Percentiles rank a stretch among this genome's conserved stretches.
These are phyloP conservation scores for Ariolimax columbianus DNA, from an alignment of 2,888 invertebrate species.

Conservation along the genomic window DNA sequence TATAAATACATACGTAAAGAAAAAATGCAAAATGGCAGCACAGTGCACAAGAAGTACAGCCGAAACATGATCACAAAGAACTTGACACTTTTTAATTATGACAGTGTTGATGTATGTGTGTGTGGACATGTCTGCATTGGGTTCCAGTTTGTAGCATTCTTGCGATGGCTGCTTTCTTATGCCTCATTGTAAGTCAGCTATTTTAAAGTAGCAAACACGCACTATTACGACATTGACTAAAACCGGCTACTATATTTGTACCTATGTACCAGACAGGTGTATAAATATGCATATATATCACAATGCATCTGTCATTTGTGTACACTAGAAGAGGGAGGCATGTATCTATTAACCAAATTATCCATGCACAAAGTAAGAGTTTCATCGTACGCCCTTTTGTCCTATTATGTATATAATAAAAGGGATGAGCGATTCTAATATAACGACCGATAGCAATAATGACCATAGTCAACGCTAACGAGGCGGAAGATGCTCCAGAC, in stretches of 20 bases:
- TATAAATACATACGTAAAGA: no score
- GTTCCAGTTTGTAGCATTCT: neutral
- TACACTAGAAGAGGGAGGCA: neutral
- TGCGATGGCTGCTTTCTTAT: neutral
- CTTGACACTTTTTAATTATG: neutral
- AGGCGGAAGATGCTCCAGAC: neutral
- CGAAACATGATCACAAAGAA: neutral
- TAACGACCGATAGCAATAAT: slow-evolving; percentile 27
- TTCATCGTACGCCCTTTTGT: neutral
- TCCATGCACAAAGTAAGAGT: neutral
- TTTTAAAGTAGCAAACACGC: neutral
- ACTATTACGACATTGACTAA: neutral
- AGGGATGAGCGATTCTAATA: slow-evolving; percentile 9
- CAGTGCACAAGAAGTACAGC: neutral
- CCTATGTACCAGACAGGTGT: neutral
- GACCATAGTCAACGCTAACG: neutral
- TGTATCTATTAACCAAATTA: no score
- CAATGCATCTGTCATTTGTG: neutral
- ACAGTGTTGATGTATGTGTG: neutral
- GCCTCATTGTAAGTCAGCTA: neutral
- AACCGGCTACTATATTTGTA: neutral
- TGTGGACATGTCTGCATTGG: neutral
- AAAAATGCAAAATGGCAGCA: no score
- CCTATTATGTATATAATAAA: neutral
- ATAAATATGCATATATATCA: neutral